A percentile compares a stretch with the other conserved stretches of the same genome.
These are phyloP conservation scores for Dioctria rufipes DNA, from an alignment of 2,888 invertebrate species.

Conservation along the genomic window DNA sequence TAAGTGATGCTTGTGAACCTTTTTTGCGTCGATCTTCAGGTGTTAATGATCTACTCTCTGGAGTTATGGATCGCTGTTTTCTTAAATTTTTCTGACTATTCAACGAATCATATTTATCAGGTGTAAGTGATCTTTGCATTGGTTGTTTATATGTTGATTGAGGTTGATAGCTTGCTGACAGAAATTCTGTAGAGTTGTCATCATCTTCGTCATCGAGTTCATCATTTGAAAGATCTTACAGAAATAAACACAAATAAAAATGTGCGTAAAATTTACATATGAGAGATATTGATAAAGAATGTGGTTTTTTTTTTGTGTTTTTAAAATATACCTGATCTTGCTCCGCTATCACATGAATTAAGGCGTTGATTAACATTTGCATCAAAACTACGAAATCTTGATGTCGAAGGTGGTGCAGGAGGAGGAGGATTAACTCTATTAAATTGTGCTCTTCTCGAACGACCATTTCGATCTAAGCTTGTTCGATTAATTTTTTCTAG, in stretches of 20 bases:
- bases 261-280: neutral
- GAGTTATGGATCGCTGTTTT: conserved; percentile 69
- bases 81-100: conserved; percentile 69
- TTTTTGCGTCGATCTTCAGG: conserved; percentile 70
- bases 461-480: conserved; percentile 67
- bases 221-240: conserved; percentile 73
- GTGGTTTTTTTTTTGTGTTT: neutral
- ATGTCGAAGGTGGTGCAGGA: conserved; percentile 59
- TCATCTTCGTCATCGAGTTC: conserved; percentile 73
- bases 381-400: conserved; percentile 78
- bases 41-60: conserved; percentile 69
- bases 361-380: conserved; percentile 69
- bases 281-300: neutral
- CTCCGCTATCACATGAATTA: conserved; percentile 72
- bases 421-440: conserved; percentile 65
- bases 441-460: conserved; percentile 75
- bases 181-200: conserved; percentile 67
- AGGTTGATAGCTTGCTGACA: conserved; percentile 67
- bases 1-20: conserved; percentile 65
- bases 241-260: neutral
- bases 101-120: conserved; percentile 69
- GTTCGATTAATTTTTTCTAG: conserved; percentile 62
- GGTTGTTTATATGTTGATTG: conserved; percentile 67
- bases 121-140: conserved; percentile 70
- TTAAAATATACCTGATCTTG: conserved; percentile 68